phyloP scores from a whole-genome alignment of 2,113 vertebrate genomes.

The Microcebus griseorufus region DNA sequence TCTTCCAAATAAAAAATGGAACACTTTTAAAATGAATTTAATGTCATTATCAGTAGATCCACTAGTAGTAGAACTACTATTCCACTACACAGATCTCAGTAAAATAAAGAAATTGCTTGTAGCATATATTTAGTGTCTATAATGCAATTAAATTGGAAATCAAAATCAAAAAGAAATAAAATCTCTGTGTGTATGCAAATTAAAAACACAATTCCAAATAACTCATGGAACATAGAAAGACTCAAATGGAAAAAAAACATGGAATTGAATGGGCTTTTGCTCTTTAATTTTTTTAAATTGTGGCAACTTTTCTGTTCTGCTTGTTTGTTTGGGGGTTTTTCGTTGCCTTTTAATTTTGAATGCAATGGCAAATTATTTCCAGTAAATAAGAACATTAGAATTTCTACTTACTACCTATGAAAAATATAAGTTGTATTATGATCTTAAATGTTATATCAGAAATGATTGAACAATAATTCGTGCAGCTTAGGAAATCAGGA shows the following conservation, averaged over 20 bases:
- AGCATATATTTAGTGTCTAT: neutral
- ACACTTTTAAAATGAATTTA: neutral
- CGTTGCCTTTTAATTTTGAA: neutral
- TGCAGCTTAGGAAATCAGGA: neutral
- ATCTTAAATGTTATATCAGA: neutral
- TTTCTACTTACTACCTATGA: neutral
- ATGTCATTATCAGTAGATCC: neutral
- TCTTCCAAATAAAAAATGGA: neutral
- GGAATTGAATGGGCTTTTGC: neutral
- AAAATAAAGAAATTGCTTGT: neutral
- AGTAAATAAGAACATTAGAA: neutral
- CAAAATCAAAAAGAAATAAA: conserved; percentile 7
- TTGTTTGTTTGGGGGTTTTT: neutral
- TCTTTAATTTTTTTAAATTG: neutral
- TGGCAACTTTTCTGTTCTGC: neutral
- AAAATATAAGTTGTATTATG: neutral
- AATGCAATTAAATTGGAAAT: neutral
- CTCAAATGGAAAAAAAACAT: neutral
- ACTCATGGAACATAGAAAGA: neutral
- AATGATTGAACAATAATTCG: neutral
- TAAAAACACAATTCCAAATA: neutral
- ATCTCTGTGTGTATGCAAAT: neutral
- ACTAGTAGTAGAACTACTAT: neutral
- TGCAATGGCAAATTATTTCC: neutral
- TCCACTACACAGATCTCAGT: neutral